These are phyloP conservation scores for Liparis tanakae DNA, from an alignment of 2,797 vertebrate genomes.

Conservation along the genomic window DNA sequence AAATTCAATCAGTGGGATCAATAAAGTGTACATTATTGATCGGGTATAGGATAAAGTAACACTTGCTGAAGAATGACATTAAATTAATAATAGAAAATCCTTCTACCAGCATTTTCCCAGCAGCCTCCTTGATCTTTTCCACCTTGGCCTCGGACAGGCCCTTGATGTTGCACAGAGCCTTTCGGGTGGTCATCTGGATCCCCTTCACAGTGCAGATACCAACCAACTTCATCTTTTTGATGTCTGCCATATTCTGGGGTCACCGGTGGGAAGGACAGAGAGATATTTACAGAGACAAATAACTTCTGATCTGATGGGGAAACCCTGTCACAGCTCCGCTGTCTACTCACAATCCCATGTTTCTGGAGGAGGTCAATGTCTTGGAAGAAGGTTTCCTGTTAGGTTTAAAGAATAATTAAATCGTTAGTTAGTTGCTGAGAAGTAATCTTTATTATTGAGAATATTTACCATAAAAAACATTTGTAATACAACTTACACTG, in stretches of 20 bases:
- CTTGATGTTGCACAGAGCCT: conserved; percentile 93
- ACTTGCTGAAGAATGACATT: not conserved
- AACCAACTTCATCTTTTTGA: conserved; percentile 95
- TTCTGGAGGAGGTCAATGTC: conserved; percentile 97
- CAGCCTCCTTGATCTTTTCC: conserved; percentile 98
- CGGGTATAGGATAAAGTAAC: fast-evolving
- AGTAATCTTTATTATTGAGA: not conserved
- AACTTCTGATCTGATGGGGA: not conserved
- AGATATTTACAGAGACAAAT: not conserved
- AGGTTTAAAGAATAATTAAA: conserved; percentile 6
- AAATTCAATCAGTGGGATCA: not conserved
- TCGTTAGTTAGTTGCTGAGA: not conserved
- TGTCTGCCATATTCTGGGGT: conserved; percentile 93
- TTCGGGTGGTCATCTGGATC: conserved; percentile 97
- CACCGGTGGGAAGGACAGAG: not conserved
- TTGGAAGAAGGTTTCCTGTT: conserved; percentile 96
- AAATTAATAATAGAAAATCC: not conserved
- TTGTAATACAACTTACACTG: not conserved
- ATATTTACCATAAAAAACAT: not conserved
- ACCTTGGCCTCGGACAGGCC: conserved; percentile 98
- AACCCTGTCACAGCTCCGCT: not conserved
- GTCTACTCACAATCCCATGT: conserved; percentile 94
- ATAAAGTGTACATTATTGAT: too few species aligned
- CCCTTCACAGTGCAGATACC: conserved; percentile 98
- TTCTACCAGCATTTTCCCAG: conserved; percentile 94